A percentile compares a stretch with the other conserved stretches of the same genome.
These are phyloP conservation scores for Nomada lathburiana DNA, from an alignment of 2,888 invertebrate genomes.

Conservation along the genomic window DNA sequence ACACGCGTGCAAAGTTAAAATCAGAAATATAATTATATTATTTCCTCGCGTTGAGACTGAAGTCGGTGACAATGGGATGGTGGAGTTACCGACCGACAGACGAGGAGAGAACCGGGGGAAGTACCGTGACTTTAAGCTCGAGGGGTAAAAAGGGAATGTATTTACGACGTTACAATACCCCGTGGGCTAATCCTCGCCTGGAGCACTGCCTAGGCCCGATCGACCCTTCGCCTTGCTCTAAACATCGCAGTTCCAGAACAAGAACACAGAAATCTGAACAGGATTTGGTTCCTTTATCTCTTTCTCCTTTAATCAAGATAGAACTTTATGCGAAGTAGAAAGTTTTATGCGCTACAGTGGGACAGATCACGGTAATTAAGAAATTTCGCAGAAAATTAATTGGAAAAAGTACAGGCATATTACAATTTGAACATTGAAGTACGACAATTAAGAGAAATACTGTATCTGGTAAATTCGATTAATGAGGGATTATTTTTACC, in stretches of 20 bases:
- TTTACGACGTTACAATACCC: conserved; percentile 84
- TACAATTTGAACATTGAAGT: not conserved
- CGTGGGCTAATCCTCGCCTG: conserved; percentile 82
- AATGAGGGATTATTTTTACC: not conserved
- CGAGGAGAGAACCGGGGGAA: conserved; percentile 45
- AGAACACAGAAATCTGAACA: conserved; percentile 54
- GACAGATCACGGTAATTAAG: not conserved
- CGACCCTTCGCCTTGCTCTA: conserved; percentile 63
- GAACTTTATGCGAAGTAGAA: not conserved
- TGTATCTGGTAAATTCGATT: not conserved
- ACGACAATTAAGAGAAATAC: not conserved
- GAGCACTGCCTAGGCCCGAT: conserved; percentile 69
- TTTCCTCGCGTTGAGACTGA: conserved; percentile 39
- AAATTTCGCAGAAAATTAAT: not conserved
- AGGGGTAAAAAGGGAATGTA: conserved; percentile 77
- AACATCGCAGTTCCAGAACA: conserved; percentile 54
- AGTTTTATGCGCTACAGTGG: too few relatives aligned
- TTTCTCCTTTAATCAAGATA: conserved; percentile 28
- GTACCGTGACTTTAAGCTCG: conserved; percentile 63
- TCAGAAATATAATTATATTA: conserved; percentile 34
- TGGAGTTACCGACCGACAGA: conserved; percentile 70
- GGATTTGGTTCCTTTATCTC: conserved; percentile 36
- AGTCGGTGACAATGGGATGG: conserved; percentile 72
- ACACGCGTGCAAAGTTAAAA: not conserved
- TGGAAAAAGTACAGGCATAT: not conserved